These are phyloP conservation scores for Mamestra brassicae DNA, from an alignment of 2,888 invertebrate species.

Conservation along the genomic window DNA sequence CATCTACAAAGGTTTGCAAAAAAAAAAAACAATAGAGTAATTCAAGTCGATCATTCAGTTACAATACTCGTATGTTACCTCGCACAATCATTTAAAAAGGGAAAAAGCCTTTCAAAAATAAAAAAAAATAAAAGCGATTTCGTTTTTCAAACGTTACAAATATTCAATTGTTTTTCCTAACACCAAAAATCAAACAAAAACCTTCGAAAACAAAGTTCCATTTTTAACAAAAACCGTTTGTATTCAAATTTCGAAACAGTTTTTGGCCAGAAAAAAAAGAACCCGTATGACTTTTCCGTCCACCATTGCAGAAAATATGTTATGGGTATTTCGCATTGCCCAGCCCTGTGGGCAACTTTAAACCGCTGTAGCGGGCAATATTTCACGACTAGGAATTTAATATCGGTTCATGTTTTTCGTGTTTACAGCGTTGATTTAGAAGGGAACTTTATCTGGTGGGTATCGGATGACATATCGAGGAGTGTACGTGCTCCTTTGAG, in stretches of 20 bases:
- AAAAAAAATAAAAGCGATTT: neutral
- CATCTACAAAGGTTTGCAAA: neutral
- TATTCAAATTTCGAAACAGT: slow-evolving; percentile 24
- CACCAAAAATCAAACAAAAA: neutral
- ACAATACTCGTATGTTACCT: too few relatives aligned
- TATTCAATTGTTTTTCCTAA: slow-evolving; percentile 20
- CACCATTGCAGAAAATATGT: slow-evolving; percentile 21
- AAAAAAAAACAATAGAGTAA: neutral
- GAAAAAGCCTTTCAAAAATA: too few relatives aligned
- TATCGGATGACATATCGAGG: slow-evolving; percentile 49
- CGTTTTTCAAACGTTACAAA: slow-evolving; percentile 24
- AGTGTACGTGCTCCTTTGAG: slow-evolving; percentile 21
- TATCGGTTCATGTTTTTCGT: slow-evolving; percentile 65
- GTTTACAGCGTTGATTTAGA: slow-evolving; percentile 65
- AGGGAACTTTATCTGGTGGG: slow-evolving; percentile 36
- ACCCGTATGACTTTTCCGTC: neutral
- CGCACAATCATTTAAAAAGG: too few relatives aligned
- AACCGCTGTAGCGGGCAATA: slow-evolving; percentile 57
- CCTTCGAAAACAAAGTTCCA: neutral
- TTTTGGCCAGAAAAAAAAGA: neutral
- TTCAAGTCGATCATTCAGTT: too few relatives aligned
- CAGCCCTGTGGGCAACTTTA: slow-evolving; percentile 57
- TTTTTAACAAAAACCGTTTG: slow-evolving; percentile 20
- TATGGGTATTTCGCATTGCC: slow-evolving; percentile 18
- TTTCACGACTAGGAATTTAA: slow-evolving; percentile 65